Evolutionary conservation across 2,797 vertebrate species (phyloP), one percentile per base, ranked within the genome.

Genomic region (Decapterus maruadsi): DNA sequence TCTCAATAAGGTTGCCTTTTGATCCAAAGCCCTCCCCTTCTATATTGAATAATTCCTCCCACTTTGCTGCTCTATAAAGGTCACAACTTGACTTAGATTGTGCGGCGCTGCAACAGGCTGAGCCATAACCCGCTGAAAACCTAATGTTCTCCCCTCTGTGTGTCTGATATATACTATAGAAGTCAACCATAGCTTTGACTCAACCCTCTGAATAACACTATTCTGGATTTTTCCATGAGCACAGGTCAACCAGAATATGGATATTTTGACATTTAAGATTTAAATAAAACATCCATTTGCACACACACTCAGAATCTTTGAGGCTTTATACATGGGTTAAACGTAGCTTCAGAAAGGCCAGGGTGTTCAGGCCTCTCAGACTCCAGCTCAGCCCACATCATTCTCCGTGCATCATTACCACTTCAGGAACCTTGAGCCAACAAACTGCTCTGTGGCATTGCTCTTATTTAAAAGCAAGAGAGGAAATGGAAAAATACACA

Each of bases 401-500:
- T 94, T 93, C 89, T 90, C 86, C 88, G 95, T 93, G 94, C 93
- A 94, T 94, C 94, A 95, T 95, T 95, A 94, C 91, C 86, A 2
- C 85, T 90, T 88, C 87, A 93, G 91, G 91, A 93, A 90, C 91
- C 85, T 92, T 93, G 89, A 86, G 90, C 92, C 93, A 95, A 95
- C 91, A 95, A 95, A 95, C 94, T 95, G 87, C 90, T 90, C 89
- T 75, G 77, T 82, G 72, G 90, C 80, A 82, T 83, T 75, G 85
- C 85, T 90, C 88, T 89, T 88, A 89, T 91, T 92, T 92, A 90
- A 94, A 90, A 68, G 78, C 80, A 84, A 84, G 80, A 65, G 54
- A 63, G 86, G 73, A 89, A 86, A 81, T 65, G 72, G 87, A 87
- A 90, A 91, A 86, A 85, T 36, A 85, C 75, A 73, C 70, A 84